phyloP scores from a whole-genome alignment of 2,888 invertebrate genomes.

The Chloroclystis v-ata region DNA sequence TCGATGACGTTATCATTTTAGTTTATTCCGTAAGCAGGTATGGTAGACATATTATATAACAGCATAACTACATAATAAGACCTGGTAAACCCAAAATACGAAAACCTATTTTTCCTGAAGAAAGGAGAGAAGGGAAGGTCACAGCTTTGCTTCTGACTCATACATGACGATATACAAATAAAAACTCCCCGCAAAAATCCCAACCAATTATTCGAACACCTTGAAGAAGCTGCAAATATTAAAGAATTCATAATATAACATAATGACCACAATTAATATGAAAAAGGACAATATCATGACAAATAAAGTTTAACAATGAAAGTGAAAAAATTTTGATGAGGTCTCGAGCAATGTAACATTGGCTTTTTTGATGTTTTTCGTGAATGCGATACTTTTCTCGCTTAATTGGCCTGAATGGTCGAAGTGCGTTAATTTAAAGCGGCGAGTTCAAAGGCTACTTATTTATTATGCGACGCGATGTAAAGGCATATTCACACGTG shows the following conservation, averaged over 20 bases:
- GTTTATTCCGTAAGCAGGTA: no score
- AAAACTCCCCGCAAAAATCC: slow-evolving; percentile 10
- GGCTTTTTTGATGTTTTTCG: slow-evolving; percentile 38
- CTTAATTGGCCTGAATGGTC: slow-evolving; percentile 70
- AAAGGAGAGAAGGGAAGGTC: neutral
- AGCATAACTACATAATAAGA: no score
- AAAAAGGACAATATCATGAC: slow-evolving; percentile 48
- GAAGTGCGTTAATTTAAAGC: slow-evolving; percentile 61
- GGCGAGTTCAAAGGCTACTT: slow-evolving; percentile 62
- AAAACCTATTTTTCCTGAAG: neutral
- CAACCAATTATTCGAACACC: slow-evolving; percentile 20
- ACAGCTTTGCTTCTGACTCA: neutral
- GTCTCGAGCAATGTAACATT: slow-evolving; percentile 40
- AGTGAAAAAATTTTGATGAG: slow-evolving; percentile 67
- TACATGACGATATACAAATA: neutral
- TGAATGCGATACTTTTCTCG: slow-evolving; percentile 59
- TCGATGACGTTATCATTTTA: no score
- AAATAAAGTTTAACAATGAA: slow-evolving; percentile 54
- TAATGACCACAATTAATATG: slow-evolving; percentile 21
- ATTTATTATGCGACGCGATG: slow-evolving; percentile 50
- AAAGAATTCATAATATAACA: slow-evolving; percentile 21
- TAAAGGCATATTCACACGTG: slow-evolving; percentile 13
- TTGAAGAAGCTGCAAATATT: slow-evolving; percentile 25
- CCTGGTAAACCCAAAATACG: no score
- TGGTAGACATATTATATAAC: no score